These are phyloP conservation scores for Magallana gigas DNA, from an alignment of 1,140 invertebrate genomes.

Conservation along the genomic window DNA sequence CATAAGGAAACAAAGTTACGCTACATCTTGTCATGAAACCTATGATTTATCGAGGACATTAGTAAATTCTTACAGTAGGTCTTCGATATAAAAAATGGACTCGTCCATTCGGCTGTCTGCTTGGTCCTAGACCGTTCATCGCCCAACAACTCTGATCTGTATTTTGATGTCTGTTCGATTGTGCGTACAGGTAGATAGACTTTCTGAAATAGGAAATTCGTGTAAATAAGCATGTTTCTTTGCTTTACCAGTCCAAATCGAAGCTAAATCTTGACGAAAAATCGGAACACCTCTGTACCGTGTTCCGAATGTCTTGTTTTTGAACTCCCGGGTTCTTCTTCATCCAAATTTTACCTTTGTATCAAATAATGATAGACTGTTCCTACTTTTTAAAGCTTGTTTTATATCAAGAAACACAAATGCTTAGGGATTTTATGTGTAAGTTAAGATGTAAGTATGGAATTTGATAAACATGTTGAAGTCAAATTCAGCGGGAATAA, in stretches of 20 bases:
- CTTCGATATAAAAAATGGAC: conserved; percentile 14
- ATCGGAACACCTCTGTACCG: background rate
- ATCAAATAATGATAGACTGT: too few relatives aligned
- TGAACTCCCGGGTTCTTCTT: background rate
- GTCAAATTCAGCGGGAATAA: conserved; percentile 38
- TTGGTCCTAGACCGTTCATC: background rate
- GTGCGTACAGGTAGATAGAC: too few relatives aligned
- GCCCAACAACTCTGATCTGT: background rate
- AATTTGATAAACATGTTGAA: background rate
- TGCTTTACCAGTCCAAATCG: background rate
- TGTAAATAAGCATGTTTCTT: too few relatives aligned
- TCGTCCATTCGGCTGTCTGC: conserved; percentile 40
- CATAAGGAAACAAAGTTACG: background rate
- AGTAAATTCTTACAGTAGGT: conserved; percentile 15
- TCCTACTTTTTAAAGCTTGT: too few relatives aligned
- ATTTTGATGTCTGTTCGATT: too few relatives aligned
- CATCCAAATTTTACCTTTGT: background rate
- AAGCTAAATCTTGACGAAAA: background rate
- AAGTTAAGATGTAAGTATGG: background rate
- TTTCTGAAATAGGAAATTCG: too few relatives aligned
- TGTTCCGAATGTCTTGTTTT: conserved; percentile 4
- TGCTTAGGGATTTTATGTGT: too few relatives aligned
- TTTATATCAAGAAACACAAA: too few relatives aligned
- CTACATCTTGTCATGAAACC: background rate
- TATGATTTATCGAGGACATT: background rate